These are phyloP conservation scores for Sesamia nonagrioides DNA, from an alignment of 1,140 invertebrate genomes.

Conservation along the genomic window DNA sequence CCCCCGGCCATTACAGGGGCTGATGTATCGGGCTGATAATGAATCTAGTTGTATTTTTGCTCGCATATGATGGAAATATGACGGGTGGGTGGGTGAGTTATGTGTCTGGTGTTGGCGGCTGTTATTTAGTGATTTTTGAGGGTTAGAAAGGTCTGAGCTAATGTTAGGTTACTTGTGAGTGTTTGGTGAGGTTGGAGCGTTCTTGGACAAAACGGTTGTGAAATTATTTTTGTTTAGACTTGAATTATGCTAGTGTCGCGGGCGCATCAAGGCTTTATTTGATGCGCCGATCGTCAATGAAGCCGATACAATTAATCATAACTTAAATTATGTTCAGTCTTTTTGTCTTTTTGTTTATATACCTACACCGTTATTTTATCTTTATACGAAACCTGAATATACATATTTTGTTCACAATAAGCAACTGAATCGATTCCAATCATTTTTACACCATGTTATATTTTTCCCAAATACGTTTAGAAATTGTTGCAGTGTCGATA, in stretches of 20 bases:
- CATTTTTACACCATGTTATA: too few relatives aligned
- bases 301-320: too few relatives aligned
- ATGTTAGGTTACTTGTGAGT: slow-evolving; percentile 18
- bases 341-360: too few relatives aligned
- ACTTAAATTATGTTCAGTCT: too few relatives aligned
- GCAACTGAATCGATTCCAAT: too few relatives aligned
- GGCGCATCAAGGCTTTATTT: too few relatives aligned
- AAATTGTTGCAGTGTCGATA: too few relatives aligned
- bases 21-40: slow-evolving; percentile 84
- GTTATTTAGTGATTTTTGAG: slow-evolving; percentile 46
- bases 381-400: too few relatives aligned
- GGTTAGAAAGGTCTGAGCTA: slow-evolving; percentile 25
- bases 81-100: slow-evolving; percentile 71
- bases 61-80: slow-evolving; percentile 81
- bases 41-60: slow-evolving; percentile 84
- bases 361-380: too few relatives aligned
- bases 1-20: slow-evolving; percentile 67
- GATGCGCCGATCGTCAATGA: too few relatives aligned
- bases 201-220: background rate
- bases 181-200: background rate
- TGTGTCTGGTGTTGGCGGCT: slow-evolving; percentile 61
- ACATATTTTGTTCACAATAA: too few relatives aligned
- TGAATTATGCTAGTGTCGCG: background rate
- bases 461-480: too few relatives aligned
- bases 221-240: background rate